Evolutionary conservation across 1,140 invertebrate genomes (phyloP).

Genomic region (Drosophila nigromelanica): DNA sequence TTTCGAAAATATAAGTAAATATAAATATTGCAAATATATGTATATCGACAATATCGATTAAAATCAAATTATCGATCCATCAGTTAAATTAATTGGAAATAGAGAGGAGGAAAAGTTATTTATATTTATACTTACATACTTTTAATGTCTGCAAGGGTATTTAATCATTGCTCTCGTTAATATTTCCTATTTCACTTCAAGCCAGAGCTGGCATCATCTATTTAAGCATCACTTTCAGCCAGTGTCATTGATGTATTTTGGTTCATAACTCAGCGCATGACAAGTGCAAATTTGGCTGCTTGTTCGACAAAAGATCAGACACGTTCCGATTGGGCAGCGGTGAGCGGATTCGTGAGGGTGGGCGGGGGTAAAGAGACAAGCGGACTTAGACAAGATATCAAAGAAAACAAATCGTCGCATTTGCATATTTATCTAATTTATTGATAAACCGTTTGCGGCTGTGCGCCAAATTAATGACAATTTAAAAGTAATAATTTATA

Average conservation of each 20-base stretch:
- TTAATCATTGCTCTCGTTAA: too few relatives aligned
- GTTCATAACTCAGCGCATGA: slow-evolving; percentile 67
- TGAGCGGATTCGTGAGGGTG: too few relatives aligned
- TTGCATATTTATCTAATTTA: slow-evolving; percentile 70
- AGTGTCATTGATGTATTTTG: slow-evolving; percentile 25
- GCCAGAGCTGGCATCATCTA: background rate
- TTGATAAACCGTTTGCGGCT: slow-evolving; percentile 42
- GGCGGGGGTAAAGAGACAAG: background rate
- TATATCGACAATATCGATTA: too few relatives aligned
- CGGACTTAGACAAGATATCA: slow-evolving; percentile 6
- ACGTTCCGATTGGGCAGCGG: slow-evolving; percentile 38
- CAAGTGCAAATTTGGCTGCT: slow-evolving; percentile 78
- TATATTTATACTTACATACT: too few relatives aligned
- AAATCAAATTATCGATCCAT: too few relatives aligned
- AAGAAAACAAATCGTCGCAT: slow-evolving; percentile 70
- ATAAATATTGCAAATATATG: too few relatives aligned
- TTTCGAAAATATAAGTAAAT: too few relatives aligned
- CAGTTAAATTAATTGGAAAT: too few relatives aligned
- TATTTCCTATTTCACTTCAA: background rate
- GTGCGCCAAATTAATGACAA: slow-evolving; percentile 74
- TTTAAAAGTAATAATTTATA: slow-evolving; percentile 81
- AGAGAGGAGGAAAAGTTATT: too few relatives aligned
- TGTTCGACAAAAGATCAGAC: slow-evolving; percentile 80
- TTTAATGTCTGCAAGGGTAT: too few relatives aligned
- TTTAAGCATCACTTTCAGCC: slow-evolving; percentile 9